Base-by-base conservation (phyloP, 2,888 invertebrate genomes). In the Drosophila atripex region DNA sequence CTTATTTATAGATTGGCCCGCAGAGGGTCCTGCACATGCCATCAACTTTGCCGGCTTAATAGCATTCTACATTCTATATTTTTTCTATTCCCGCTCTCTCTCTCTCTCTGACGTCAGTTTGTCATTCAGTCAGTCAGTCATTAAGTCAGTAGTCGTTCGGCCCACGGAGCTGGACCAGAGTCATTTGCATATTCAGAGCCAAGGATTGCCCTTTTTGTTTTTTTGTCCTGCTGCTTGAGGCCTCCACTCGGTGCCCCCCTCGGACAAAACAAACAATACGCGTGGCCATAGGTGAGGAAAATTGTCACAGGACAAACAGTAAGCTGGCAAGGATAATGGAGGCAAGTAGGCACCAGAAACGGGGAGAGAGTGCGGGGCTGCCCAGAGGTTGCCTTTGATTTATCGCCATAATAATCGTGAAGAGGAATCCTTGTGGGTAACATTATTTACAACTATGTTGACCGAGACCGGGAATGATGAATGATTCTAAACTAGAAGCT, bases 351-450 rank as follows among this genome's bases (percentile, higher is more conserved):
- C n/a, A n/a, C 43, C 38, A 23, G 43, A 53, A n/a, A 21, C 8
- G 25, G 11, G n/a, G 18, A n/a, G 30, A 18, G 11, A 35, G 32
- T n/a, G n/a, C n/a, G n/a, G 50, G 14, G 39, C 1, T 14, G 30
- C 11, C 11, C n/a, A 16, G 23, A 23, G 38, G 21, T 35, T 58
- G 56, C 77, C 82, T 87, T 88, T 86, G 86, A 86, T 86, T 86
- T 88, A 86, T 86, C 88, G 83, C 88, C 88, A 76, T 86, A 87
- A 88, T 86, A 86, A 88, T 77, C 88, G 76, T 68, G 77, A 30
- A 38, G 53, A 80, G 71, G 80, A 79, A 83, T 88, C 87, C 76
- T 86, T 87, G 76, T 74, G 86, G 88, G 86, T 73, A 87, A 87
- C 86, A 88, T 86, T 86, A 88, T 85, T 86, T 88, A 88, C 88